phyloP scores from a whole-genome alignment of 30 jellyfish, hydroid and myxozoan species.

The Clytia hemisphaerica region DNA sequence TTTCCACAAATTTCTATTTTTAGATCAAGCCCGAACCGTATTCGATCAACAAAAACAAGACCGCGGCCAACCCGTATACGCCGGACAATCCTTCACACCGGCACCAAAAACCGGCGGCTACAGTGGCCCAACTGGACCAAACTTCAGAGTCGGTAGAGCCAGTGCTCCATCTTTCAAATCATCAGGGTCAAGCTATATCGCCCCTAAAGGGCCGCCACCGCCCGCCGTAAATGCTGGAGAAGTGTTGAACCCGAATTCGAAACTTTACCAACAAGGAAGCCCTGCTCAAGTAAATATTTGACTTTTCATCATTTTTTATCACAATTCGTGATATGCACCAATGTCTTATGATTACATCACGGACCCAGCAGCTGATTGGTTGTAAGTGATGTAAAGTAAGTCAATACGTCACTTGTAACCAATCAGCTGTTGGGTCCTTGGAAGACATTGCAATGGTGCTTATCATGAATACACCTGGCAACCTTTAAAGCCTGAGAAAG shows the following conservation, averaged over 20 bases:
- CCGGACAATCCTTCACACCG: constrained; percentile 56
- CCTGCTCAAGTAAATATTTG: no score
- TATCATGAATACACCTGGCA: no score
- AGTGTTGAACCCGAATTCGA: constrained; percentile 21
- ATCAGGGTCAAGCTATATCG: neutral
- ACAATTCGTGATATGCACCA: no score
- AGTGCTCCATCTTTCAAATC: constrained; percentile 54
- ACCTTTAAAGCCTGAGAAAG: no score
- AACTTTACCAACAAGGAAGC: neutral
- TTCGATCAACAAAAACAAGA: constrained; percentile 56
- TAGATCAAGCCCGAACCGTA: constrained; percentile 52
- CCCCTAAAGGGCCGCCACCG: constrained; percentile 29
- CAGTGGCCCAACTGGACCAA: constrained; percentile 70
- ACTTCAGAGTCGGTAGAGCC: constrained; percentile 48
- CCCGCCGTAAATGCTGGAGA: constrained; percentile 50
- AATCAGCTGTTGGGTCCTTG: no score
- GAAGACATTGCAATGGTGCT: no score
- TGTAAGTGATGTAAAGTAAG: no score
- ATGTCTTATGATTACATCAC: no score
- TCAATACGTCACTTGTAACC: no score
- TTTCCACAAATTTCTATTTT: no score
- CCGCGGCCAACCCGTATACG: constrained; percentile 55
- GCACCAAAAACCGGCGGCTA: constrained; percentile 74
- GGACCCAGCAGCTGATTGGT: no score
- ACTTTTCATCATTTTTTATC: no score